Evolutionary conservation across 2,113 vertebrate genomes (phyloP).

Genomic region (Haliaeetus leucogaster): DNA sequence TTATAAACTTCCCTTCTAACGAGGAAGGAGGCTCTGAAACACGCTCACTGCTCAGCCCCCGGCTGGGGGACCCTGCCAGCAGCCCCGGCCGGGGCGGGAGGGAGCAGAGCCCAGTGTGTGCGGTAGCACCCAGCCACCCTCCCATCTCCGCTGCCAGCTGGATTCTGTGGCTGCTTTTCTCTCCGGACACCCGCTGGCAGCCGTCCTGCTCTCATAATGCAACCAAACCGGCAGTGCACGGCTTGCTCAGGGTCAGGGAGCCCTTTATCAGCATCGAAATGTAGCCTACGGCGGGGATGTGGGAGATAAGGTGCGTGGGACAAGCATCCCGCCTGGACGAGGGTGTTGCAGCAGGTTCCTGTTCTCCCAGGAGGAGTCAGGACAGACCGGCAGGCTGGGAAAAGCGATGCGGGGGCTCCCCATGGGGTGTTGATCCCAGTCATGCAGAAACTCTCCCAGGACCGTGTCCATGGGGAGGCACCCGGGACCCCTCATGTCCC

Average conservation of each 20-base stretch:
- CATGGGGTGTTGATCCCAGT: accelerated
- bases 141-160: neutral
- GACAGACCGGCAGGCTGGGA: neutral
- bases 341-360: accelerated
- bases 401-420: accelerated
- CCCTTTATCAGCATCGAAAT: neutral
- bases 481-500: accelerated
- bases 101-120: neutral
- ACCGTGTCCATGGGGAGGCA: accelerated
- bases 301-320: neutral
- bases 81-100: neutral
- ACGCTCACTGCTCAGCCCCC: neutral
- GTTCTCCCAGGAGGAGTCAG: neutral
- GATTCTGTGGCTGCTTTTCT: neutral
- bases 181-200: neutral
- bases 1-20: neutral
- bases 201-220: accelerated
- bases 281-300: accelerated
- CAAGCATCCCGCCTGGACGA: neutral
- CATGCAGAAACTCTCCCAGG: neutral
- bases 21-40: neutral
- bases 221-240: neutral
- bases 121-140: neutral
- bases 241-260: neutral
- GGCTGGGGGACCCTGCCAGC: neutral